A percentile compares a stretch with the other conserved stretches of the same genome.
These are phyloP conservation scores for Epinephelus fuscoguttatus DNA, from an alignment of 2,113 vertebrate species.

Conservation along the genomic window DNA sequence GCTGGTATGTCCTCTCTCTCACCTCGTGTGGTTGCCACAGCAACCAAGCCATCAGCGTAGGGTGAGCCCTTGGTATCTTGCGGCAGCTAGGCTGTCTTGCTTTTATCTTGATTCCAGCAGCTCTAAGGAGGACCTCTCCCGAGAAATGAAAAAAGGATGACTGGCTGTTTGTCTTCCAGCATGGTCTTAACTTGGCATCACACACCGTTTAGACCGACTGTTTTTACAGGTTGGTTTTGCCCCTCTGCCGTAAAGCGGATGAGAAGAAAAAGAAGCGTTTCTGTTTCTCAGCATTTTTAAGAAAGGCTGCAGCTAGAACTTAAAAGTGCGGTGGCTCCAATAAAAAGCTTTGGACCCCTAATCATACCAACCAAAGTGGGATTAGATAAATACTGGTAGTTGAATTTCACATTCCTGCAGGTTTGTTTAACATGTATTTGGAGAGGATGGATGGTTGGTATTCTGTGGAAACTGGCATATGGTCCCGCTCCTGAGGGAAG, in stretches of 20 bases:
- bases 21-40: slow-evolving; percentile 70
- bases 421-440: slow-evolving; percentile 64
- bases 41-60: slow-evolving; percentile 58
- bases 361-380: slow-evolving; percentile 49
- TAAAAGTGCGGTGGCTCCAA: slow-evolving; percentile 37
- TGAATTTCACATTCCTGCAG: slow-evolving; percentile 66
- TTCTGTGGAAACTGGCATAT: slow-evolving; percentile 56
- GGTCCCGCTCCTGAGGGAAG: slow-evolving; percentile 27
- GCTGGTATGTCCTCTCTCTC: slow-evolving; percentile 73
- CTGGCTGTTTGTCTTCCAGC: slow-evolving; percentile 59
- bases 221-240: slow-evolving; percentile 65
- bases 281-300: slow-evolving; percentile 45
- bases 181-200: slow-evolving; percentile 48
- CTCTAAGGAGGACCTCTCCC: slow-evolving; percentile 39
- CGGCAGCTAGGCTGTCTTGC: slow-evolving; percentile 38
- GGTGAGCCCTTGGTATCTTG: slow-evolving; percentile 44
- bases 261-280: slow-evolving; percentile 25
- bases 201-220: slow-evolving; percentile 50
- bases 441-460: slow-evolving; percentile 46
- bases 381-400: slow-evolving; percentile 63
- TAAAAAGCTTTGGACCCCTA: slow-evolving; percentile 42
- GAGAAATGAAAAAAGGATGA: slow-evolving; percentile 53
- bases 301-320: slow-evolving; percentile 28
- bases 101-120: slow-evolving; percentile 61
- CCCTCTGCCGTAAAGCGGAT: slow-evolving; percentile 24